Conservation (phyloP, 2,113 vertebrate genomes). For the Brachypodius melanocephalos region DNA sequence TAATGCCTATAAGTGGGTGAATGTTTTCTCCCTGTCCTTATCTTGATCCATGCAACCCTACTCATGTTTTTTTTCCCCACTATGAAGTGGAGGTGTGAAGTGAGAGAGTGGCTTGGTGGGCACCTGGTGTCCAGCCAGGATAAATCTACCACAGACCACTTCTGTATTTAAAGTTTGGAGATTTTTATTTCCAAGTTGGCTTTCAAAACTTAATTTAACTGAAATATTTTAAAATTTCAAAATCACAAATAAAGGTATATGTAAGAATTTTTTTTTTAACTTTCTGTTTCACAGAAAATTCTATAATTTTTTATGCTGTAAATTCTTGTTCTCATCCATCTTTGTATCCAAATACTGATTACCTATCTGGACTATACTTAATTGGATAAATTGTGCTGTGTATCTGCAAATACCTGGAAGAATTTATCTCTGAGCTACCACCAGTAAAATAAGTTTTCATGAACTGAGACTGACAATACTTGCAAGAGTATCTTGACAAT, state of each 20-base stretch:
- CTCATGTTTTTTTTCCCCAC: not conserved
- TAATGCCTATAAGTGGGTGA: not conserved
- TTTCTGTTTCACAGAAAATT: not conserved
- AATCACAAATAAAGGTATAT: not conserved
- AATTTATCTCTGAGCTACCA: not conserved
- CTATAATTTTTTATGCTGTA: not conserved
- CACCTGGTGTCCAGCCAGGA: not conserved
- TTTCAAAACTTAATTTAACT: not conserved
- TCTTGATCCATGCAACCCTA: not conserved
- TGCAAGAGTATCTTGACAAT: not conserved
- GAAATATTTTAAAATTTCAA: not conserved
- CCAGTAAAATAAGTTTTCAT: not conserved
- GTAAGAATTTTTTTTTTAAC: not conserved
- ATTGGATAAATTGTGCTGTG: not conserved
- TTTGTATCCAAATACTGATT: not conserved
- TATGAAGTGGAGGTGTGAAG: not conserved
- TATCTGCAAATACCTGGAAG: not conserved
- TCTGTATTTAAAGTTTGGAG: not conserved
- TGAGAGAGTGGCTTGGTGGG: not conserved
- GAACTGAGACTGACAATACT: not conserved
- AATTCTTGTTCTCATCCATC: not conserved
- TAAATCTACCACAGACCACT: not conserved
- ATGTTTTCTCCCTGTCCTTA: not conserved
- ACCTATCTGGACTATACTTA: not conserved
- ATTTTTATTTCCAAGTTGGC: not conserved